Evolutionary conservation across 2,888 invertebrate species (phyloP).

Genomic region (Prosopocoilus inquinatus): DNA sequence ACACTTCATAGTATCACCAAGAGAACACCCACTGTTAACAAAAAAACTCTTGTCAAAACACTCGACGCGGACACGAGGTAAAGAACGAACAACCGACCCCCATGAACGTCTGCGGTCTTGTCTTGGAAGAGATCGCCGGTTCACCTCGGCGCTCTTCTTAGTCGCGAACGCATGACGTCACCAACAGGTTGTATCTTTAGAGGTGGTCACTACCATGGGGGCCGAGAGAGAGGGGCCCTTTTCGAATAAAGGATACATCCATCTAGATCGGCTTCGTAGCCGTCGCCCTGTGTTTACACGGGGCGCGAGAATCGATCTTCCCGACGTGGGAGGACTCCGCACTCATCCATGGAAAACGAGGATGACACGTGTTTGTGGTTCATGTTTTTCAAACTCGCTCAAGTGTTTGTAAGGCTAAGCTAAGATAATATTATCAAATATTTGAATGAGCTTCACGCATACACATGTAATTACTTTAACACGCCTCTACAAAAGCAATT

Average conservation of each 20-base stretch:
- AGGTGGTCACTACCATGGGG: constrained; percentile 45
- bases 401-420: neutral
- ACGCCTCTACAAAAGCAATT: no score
- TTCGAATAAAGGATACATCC: constrained; percentile 7
- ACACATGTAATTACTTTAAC: no score
- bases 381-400: neutral
- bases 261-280: constrained; percentile 16
- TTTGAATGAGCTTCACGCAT: neutral
- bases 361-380: constrained; percentile 3
- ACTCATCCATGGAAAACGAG: neutral
- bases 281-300: constrained; percentile 5
- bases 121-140: constrained; percentile 13
- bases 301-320: constrained; percentile 5
- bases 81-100: constrained; percentile 4
- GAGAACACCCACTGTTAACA: constrained; percentile 11
- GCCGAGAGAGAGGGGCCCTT: constrained; percentile 27
- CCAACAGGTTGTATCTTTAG: constrained; percentile 44
- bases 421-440: neutral
- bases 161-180: constrained; percentile 40
- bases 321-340: neutral
- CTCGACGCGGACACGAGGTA: constrained; percentile 5
- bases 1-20: constrained; percentile 7
- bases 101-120: constrained; percentile 13
- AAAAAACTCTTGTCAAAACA: constrained; percentile 5
- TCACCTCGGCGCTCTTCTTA: constrained; percentile 14